Conservation (phyloP, 2,888 invertebrate species). For the Coleophora deauratella region DNA sequence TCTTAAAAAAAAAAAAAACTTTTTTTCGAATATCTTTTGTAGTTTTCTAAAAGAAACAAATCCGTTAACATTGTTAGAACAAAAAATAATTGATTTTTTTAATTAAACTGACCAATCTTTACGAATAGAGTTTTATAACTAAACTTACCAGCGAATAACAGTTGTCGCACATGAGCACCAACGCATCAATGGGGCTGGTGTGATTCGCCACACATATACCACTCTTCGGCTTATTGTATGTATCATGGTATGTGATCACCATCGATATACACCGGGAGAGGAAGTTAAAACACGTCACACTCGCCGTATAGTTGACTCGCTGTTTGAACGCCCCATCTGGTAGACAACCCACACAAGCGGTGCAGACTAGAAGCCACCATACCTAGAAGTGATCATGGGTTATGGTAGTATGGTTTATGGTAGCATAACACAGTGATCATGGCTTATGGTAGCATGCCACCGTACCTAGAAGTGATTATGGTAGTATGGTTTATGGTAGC, state of each 20-base stretch:
- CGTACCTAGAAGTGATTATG: too few relatives aligned
- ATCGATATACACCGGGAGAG: conserved; percentile 93
- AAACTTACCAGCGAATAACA: conserved; percentile 95
- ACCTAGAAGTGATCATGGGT: conserved; percentile 74
- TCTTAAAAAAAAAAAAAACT: too few relatives aligned
- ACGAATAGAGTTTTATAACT: too few relatives aligned
- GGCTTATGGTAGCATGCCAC: not conserved
- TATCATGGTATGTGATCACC: conserved; percentile 89
- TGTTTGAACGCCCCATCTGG: conserved; percentile 86
- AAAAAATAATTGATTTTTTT: too few relatives aligned
- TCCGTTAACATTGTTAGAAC: too few relatives aligned
- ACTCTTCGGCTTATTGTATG: conserved; percentile 86
- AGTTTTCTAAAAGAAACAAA: too few relatives aligned
- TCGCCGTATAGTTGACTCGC: conserved; percentile 84
- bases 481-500: too few relatives aligned
- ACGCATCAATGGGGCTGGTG: conserved; percentile 98
- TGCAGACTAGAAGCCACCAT: conserved; percentile 89
- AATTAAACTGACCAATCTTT: too few relatives aligned
- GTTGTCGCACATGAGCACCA: conserved; percentile 97
- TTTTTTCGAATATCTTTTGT: too few relatives aligned
- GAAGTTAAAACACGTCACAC: conserved; percentile 93
- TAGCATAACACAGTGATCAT: not conserved
- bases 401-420: not conserved
- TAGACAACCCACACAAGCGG: conserved; percentile 89
- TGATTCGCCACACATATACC: conserved; percentile 99